phyloP scores from a whole-genome alignment of 2,113 vertebrate species.

The Erythrocercus mccallii region DNA sequence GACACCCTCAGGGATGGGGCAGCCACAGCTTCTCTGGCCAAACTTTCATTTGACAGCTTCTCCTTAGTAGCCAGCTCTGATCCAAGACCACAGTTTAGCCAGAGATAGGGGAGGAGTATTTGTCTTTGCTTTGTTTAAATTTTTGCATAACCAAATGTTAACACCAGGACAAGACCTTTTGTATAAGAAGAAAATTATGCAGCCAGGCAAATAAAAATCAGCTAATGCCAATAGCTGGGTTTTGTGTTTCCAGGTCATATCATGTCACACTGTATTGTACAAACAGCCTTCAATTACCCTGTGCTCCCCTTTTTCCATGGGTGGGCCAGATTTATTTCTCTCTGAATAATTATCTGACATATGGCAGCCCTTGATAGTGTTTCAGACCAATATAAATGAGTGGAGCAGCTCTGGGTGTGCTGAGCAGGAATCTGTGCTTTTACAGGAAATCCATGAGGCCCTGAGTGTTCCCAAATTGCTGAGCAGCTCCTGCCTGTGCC shows the following conservation, averaged over 20 bases:
- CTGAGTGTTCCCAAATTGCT: neutral
- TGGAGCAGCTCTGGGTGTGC: neutral
- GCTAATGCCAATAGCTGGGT: neutral
- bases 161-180: neutral
- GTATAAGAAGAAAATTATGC: neutral
- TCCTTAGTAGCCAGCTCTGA: neutral
- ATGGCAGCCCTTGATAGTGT: conserved; percentile 19
- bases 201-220: neutral
- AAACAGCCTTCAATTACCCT: neutral
- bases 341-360: neutral
- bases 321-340: neutral
- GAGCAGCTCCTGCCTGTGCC: neutral
- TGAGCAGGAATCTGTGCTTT: neutral
- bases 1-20: neutral
- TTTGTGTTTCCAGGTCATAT: neutral
- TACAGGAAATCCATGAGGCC: neutral
- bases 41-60: neutral
- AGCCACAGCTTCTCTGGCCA: neutral
- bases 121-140: neutral
- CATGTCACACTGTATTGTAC: neutral
- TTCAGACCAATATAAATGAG: neutral
- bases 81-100: neutral
- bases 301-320: neutral
- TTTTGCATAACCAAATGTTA: neutral
- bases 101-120: neutral